Evolutionary conservation across 2,888 invertebrate species (phyloP).

Genomic region (Lepidocyrtinus sp.): DNA sequence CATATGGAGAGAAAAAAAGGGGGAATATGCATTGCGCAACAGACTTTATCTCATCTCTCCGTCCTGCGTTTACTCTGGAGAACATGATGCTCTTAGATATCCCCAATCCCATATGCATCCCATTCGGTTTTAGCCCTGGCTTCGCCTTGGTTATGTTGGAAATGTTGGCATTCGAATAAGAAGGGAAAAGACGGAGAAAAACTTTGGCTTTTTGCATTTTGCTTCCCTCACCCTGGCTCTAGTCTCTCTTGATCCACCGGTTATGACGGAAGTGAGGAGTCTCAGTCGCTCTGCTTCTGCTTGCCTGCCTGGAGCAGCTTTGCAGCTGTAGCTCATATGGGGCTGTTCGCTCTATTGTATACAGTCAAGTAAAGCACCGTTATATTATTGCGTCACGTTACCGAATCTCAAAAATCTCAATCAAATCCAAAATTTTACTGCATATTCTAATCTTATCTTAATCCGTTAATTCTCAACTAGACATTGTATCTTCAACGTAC

Average conservation of each 20-base stretch:
- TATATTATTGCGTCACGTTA: no score
- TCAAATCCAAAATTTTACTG: no score
- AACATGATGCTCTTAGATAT: conserved; percentile 10
- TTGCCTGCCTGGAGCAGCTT: conserved; percentile 13
- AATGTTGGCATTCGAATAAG: conserved; percentile 1
- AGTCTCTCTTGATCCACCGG: conserved; percentile 70
- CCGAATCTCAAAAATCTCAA: conserved; percentile 1
- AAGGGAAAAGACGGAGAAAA: conserved; percentile 33
- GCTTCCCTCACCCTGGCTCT: conserved; percentile 61
- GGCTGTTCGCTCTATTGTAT: background rate
- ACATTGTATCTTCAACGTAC: no score
- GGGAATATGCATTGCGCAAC: conserved; percentile 4
- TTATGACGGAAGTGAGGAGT: conserved; percentile 68
- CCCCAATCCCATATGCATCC: no score
- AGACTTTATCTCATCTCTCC: background rate
- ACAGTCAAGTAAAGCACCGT: no score
- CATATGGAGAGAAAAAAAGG: background rate
- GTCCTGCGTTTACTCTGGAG: background rate
- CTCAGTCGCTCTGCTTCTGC: conserved; percentile 44
- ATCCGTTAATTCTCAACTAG: no score
- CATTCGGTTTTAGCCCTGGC: background rate
- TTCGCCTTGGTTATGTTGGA: no score
- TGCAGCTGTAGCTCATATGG: conserved; percentile 10
- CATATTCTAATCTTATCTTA: no score
- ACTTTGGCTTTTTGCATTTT: conserved; percentile 70